phyloP scores from a whole-genome alignment of 37 sponge, comb jelly and placozoan genomes.

The Beroe ovata region DNA sequence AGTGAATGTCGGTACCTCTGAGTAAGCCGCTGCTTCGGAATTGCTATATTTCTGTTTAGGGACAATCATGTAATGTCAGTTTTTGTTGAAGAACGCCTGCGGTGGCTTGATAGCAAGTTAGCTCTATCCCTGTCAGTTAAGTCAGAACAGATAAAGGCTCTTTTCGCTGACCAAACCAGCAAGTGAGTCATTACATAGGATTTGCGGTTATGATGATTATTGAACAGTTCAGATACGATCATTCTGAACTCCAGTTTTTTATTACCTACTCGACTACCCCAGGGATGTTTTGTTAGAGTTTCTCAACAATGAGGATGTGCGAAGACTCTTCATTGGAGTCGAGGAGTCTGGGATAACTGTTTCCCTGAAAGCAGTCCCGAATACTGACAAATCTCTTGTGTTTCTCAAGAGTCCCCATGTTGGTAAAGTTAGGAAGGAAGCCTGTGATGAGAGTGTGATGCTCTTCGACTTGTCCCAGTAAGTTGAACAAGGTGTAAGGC shows the following conservation, averaged over 20 bases:
- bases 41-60: too few species aligned
- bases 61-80: slow-evolving; percentile 68
- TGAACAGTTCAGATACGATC: too few species aligned
- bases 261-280: too few species aligned
- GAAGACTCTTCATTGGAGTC: slow-evolving; percentile 25
- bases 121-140: slow-evolving; percentile 78
- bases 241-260: too few species aligned
- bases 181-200: background rate
- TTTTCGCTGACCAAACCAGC: slow-evolving; percentile 68
- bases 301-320: slow-evolving; percentile 79
- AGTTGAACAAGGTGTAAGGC: too few species aligned
- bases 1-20: too few species aligned
- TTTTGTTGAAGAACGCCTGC: slow-evolving; percentile 84
- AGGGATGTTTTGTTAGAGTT: slow-evolving; percentile 79
- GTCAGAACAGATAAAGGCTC: slow-evolving; percentile 73
- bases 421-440: slow-evolving; percentile 81
- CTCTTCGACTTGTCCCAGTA: slow-evolving; percentile 71
- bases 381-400: slow-evolving; percentile 72
- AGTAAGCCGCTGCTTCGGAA: too few species aligned
- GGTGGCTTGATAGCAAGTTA: slow-evolving; percentile 83
- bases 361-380: background rate
- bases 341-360: background rate
- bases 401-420: slow-evolving; percentile 87
- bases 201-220: too few species aligned
- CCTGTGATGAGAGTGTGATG: slow-evolving; percentile 74